phyloP scores from a whole-genome alignment of 2,888 invertebrate genomes.

The Caenorhabditis sinica region DNA sequence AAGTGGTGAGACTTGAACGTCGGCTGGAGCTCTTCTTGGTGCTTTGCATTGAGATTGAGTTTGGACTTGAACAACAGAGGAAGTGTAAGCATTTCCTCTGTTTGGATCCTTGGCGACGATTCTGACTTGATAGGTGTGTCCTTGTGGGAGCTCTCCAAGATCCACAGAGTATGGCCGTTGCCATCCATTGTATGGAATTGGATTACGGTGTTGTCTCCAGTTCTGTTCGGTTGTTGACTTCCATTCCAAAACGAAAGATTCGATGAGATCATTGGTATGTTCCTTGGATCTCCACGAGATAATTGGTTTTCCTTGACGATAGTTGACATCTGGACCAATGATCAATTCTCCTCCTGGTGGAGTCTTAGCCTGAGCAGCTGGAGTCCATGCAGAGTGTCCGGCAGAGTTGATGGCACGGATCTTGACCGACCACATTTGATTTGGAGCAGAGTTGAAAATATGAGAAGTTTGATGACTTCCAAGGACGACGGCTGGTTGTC shows the following conservation, averaged over 20 bases:
- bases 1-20: conserved; percentile 78
- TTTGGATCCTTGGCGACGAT: conserved; percentile 78
- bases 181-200: conserved; percentile 80
- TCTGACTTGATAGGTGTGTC: conserved; percentile 78
- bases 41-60: conserved; percentile 77
- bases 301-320: conserved; percentile 79
- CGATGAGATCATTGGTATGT: conserved; percentile 80
- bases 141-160: conserved; percentile 80
- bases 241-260: conserved; percentile 81
- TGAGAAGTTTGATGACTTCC: conserved; percentile 80
- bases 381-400: conserved; percentile 82
- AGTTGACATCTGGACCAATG: conserved; percentile 81
- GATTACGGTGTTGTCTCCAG: conserved; percentile 80
- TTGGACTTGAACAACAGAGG: conserved; percentile 79
- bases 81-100: conserved; percentile 80
- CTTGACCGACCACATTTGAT: conserved; percentile 81
- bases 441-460: conserved; percentile 81
- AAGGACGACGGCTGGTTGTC: conserved; percentile 75
- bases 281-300: conserved; percentile 81
- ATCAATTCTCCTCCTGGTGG: conserved; percentile 81
- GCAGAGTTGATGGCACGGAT: conserved; percentile 81
- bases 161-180: conserved; percentile 83
- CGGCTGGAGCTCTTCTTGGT: conserved; percentile 79
- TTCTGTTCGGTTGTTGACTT: conserved; percentile 74
- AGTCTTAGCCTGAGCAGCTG: conserved; percentile 76